phyloP scores from a whole-genome alignment of 2,888 invertebrate genomes.

The Nomada ferruginata region DNA sequence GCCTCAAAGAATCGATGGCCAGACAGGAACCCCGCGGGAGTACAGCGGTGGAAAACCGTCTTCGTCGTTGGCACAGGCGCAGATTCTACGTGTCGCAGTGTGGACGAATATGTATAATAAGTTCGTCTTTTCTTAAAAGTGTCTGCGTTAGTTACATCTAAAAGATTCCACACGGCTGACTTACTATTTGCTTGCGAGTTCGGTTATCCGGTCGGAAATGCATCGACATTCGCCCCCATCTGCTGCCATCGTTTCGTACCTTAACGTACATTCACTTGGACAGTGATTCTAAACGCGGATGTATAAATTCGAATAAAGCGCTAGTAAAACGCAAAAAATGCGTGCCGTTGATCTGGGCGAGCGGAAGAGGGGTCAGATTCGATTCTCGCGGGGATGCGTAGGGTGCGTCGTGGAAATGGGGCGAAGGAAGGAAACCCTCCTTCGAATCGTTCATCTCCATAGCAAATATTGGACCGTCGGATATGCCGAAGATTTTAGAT shows the following conservation, averaged over 20 bases:
- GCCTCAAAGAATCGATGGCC: not conserved
- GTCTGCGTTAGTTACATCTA: not conserved
- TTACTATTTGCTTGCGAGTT: not conserved
- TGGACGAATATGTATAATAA: not conserved
- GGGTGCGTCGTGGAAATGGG: not conserved
- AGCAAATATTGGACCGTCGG: constrained; percentile 81
- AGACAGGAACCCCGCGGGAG: not conserved
- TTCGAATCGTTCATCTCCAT: constrained; percentile 75
- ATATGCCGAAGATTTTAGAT: constrained; percentile 79
- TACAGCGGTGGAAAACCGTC: constrained; percentile 7
- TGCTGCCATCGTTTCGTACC: constrained; percentile 14
- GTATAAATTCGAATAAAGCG: constrained; percentile 31
- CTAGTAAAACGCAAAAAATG: constrained; percentile 20
- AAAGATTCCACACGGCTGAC: not conserved
- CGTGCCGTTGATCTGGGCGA: constrained; percentile 34
- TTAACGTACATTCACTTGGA: constrained; percentile 12
- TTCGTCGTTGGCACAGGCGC: not conserved
- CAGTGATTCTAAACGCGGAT: constrained; percentile 21
- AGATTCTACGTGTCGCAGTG: no score
- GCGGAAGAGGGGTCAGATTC: constrained; percentile 14
- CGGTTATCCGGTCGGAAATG: not conserved
- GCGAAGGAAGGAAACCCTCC: constrained; percentile 21
- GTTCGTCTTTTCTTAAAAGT: not conserved
- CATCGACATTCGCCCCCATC: constrained; percentile 5
- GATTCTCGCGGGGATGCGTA: not conserved